Conservation (phyloP, 1,140 invertebrate species). For the Eurosta solidaginis region DNA sequence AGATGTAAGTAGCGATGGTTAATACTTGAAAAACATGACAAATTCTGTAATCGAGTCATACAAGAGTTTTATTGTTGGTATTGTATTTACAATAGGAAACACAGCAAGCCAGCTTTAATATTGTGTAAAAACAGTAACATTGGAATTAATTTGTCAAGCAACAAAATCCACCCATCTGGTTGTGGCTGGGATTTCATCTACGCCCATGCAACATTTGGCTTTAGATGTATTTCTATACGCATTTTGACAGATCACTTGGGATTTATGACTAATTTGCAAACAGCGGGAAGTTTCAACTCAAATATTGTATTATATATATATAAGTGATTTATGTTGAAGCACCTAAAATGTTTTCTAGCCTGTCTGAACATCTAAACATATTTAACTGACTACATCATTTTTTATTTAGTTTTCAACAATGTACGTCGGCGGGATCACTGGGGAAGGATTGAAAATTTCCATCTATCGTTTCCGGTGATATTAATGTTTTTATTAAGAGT, state of each 20-base stretch:
- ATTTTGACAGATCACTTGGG: conserved; percentile 7
- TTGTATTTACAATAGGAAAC: background rate
- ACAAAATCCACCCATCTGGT: background rate
- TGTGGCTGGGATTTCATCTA: background rate
- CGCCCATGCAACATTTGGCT: too few relatives aligned
- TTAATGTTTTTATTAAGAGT: too few relatives aligned
- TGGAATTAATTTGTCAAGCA: background rate
- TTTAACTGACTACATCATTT: too few relatives aligned
- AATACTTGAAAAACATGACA: background rate
- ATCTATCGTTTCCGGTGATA: too few relatives aligned
- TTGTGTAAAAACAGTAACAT: background rate
- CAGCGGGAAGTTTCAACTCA: background rate
- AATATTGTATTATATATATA: background rate
- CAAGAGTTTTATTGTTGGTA: background rate
- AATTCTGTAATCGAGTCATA: background rate
- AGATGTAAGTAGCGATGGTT: background rate
- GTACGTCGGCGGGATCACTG: too few relatives aligned
- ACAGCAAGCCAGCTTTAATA: too few relatives aligned
- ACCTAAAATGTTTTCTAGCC: background rate
- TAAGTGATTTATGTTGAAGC: background rate
- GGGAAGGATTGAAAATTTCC: too few relatives aligned
- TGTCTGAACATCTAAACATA: too few relatives aligned
- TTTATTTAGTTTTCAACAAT: too few relatives aligned
- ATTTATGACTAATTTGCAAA: conserved; percentile 19
- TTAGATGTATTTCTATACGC: background rate